Base-by-base conservation (phyloP, 37 sponge, comb jelly and placozoan species). In the Geodia barretti region DNA sequence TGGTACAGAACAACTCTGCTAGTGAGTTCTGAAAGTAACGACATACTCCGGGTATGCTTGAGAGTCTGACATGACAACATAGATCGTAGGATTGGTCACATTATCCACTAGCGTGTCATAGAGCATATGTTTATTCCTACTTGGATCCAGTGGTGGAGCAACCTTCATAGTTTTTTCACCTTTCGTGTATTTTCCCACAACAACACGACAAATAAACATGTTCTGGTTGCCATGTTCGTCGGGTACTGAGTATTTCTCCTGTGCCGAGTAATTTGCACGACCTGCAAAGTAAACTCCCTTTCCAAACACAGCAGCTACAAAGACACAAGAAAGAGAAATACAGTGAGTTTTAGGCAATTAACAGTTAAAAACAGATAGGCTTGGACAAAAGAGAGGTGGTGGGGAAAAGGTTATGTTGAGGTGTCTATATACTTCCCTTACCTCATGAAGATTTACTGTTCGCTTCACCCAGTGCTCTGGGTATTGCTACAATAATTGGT, bases 31-130 rank as follows among this genome's bases (percentile, higher is more conserved):
- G 62, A 83, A 92, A 41, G 66, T 38, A 20, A 93, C 81, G 34
- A 82, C 78, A 42, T 89, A 93, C 68, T 93, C 82, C 1, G 93
- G 93, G 41, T 93, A 93, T 0, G 79, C 83, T 39, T 93, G 93
- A 34, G 79, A 37, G 61, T 93, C 93, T 31, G 76, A 60, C 40
- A 86, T 62, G 31, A 84, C 80, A 3, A 93, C 93, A 86, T 84
- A 88, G 4, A 93, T 93, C 1, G 83, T 73, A 28, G 93, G 93
- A 31, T 82, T 70, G 0, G 31, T 7, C 11, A 29, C 41, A 42
- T 85, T 73, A 9, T 93, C 83, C 4, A 93, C 93, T 31, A 86
- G 61, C 5, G 93, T 74, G 70, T 93, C 93, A 77, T 62, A 82
- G 38, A 85, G 69, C 7, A 74, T 68, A 47, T 47, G 54, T 14